Base-by-base conservation (phyloP, 2,113 vertebrate genomes). In the Zootoca vivipara region DNA sequence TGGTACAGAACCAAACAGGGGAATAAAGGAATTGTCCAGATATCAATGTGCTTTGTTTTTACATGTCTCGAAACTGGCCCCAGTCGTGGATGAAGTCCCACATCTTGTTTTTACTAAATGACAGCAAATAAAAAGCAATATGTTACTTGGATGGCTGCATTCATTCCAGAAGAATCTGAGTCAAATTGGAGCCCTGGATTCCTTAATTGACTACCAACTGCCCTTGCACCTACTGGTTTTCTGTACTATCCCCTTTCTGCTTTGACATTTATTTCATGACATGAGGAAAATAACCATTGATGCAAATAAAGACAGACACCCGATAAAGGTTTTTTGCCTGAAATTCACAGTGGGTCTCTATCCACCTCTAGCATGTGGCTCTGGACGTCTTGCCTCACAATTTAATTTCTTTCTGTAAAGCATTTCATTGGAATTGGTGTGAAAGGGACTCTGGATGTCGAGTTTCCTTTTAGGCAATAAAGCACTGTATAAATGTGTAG, bases 391-490 rank as follows among this genome's bases (percentile, higher is more conserved):
- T 52, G 89, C 46, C 33, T 42, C 26, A 75, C 35, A 30, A 65
- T 90, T 35, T 83, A 6, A 28, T 67, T 88, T 75, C 30, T 91
- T 69, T 92, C 89, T 87, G 40, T 92, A 85, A 91, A 94, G 89
- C 15, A 91, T 73, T 28, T 20, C 30, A 62, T 35, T 82, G 86
- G 10, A 52, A 10, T 9, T 52, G 90, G 88, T 91, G 80, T 33
- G 74, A 16, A 82, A 90, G 93, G 92, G 91, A 77, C 82, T 42
- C 38, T 93, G n/a, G 85, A 92, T 89, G 67, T 92, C 8, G 64
- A 15, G 58, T 79, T 95, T 95, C 87, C 67, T 93, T 90, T 82
- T 93, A 89, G 93, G 93, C 94, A 97, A 90, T 95, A 96, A 96
- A 92, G 40, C 80, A 90, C 40, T 77, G 2, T 85, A 67, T 67